Evolutionary conservation across 2,797 vertebrate genomes (phyloP).

Genomic region (Lepus oiostolus): DNA sequence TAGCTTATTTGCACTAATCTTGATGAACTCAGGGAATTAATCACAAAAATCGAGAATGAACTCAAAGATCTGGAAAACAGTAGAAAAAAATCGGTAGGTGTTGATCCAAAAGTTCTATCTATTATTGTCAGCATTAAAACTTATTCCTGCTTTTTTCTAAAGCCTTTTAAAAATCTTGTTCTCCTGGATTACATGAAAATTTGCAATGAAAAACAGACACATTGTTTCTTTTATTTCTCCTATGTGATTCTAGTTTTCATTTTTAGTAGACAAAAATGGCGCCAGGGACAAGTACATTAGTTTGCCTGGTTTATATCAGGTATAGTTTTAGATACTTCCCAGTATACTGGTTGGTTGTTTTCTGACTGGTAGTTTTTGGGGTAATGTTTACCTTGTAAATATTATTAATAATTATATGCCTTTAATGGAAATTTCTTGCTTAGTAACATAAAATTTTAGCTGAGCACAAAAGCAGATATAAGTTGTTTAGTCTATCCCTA

Average conservation of each 20-base stretch:
- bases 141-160: conserved; percentile 83
- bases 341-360: conserved; percentile 64
- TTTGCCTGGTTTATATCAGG: conserved; percentile 76
- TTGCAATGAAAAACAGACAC: conserved; percentile 74
- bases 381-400: conserved; percentile 60
- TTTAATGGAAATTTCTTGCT: conserved; percentile 68
- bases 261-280: conserved; percentile 77
- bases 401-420: conserved; percentile 65
- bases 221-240: conserved; percentile 78
- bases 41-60: conserved; percentile 97
- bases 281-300: conserved; percentile 54
- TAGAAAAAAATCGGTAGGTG: conserved; percentile 98
- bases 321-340: conserved; percentile 69
- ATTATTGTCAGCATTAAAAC: conserved; percentile 83
- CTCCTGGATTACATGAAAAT: conserved; percentile 80
- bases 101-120: conserved; percentile 86
- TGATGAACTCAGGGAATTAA: conserved; percentile 96
- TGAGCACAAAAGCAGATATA: conserved; percentile 62
- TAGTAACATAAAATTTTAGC: conserved; percentile 68
- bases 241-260: conserved; percentile 67
- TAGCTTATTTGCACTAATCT: conserved; percentile 99
- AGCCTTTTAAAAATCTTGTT: conserved; percentile 73
- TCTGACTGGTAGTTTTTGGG: conserved; percentile 75
- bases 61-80: conserved; percentile 96
- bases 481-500: conserved; percentile 67